Conservation (phyloP, 2,797 vertebrate species). For the Poliocrania exsul region DNA sequence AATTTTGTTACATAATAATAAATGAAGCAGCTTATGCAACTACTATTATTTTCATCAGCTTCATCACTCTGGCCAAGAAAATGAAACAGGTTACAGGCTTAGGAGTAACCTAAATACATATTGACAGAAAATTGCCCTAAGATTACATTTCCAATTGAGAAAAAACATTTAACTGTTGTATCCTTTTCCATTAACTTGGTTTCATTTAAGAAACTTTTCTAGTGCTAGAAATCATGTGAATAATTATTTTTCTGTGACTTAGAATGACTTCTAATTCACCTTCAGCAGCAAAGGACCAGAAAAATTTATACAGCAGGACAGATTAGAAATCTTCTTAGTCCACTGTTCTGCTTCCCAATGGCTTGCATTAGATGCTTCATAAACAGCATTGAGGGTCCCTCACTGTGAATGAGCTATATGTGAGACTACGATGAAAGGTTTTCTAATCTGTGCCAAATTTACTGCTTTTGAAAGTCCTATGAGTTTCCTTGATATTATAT, state of each 20-base stretch:
- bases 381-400: neutral
- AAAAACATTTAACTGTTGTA: neutral
- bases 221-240: neutral
- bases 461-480: neutral
- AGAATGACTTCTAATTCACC: neutral
- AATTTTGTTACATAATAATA: neutral
- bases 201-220: neutral
- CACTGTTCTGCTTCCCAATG: neutral
- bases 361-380: neutral
- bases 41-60: neutral
- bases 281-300: neutral
- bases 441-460: neutral
- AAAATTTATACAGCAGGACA: neutral
- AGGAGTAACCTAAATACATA: neutral
- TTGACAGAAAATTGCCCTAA: neutral
- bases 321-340: neutral
- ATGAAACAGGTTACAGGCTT: slow-evolving; percentile 6
- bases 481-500: neutral
- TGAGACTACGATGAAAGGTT: neutral
- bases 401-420: neutral
- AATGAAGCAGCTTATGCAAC: neutral
- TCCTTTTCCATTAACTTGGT: neutral
- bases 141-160: neutral
- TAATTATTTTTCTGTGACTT: neutral
- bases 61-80: neutral